Evolutionary conservation across 2,797 vertebrate species (phyloP), one percentile per base, ranked within the genome.

Genomic region (Tragopan temminckii): DNA sequence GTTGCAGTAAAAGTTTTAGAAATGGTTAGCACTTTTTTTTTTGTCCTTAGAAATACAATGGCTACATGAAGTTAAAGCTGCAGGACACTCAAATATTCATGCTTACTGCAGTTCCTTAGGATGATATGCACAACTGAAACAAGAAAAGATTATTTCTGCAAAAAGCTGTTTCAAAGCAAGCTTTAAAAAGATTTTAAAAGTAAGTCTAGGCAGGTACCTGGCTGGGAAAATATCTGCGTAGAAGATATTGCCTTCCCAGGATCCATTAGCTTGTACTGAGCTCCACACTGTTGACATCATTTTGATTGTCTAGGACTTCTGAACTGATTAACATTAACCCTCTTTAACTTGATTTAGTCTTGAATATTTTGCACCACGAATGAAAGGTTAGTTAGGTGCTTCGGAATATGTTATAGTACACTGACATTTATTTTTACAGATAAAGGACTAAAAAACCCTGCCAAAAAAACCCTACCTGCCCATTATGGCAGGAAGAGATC

Each of bases 121-220:
- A 52, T 17, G 40, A 17, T n/a, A 40, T 0, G 1, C 1, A 3
- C 0, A 2, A 62, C 25, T 31, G 43, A 94, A 82, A 63, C 7
- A 53, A n/a, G 24, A 13, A 45, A 67, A 53, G 7, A 25, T 1
- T 48, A 25, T 52, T 45, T 33, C 7, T 42, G 11, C 75, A 81
- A 89, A 87, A 78, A 64, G 11, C 27, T 85, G 23, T 53, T 82
- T 61, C 19, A 74, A 85, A 88, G 36, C 14, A 71, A 33, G 13
- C 10, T 38, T 12, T 19, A 55, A 1, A 63, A 48, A 50, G 1
- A 16, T 27, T 76, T 64, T 85, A 19, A 70, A 71, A 89, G 57
- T 40, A 57, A 82, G 12, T 7, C 75, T 61, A 46, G 66, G 57
- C n/a, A 80, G n/a, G 12, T 42, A 13, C 5, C 15, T 20, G 38